Evolutionary conservation across 1,140 invertebrate species (phyloP), one percentile per base, ranked within the genome.

Genomic region (Amphibalanus amphitrite): DNA sequence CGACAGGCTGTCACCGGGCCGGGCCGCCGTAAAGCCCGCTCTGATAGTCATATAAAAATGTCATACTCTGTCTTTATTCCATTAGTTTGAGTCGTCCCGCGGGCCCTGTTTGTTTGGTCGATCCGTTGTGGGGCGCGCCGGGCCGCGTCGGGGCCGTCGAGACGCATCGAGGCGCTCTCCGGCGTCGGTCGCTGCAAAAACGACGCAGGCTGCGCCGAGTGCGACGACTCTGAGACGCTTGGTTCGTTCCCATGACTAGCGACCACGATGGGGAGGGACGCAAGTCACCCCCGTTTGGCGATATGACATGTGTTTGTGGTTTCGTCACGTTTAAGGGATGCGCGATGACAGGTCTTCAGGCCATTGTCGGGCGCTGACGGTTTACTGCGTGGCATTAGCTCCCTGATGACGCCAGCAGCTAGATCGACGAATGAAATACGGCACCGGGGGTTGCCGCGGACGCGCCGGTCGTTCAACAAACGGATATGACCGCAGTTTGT

Each of bases 41-140:
- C 47, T 59, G 47, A 59, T 59, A 59, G 47, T 59, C 47, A 59
- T 23, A 59, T 59, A 59, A 59, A 59, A 59, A 59, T 59, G 47
- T 59, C 47, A 23, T 59, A 59, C 47, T 59, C 47, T 59, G 47
- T 59, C 47, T 59, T 59, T 59, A 59, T 59, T 59, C 47, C 47
- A 59, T 59, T 59, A 59, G 47, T 59, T 59, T 59, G 47, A 59
- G 47, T 8, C 47, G 47, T 59, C 47, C 47, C 47, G 47, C 47
- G 13, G 47, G 47, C 47, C 47, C 47, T 59, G 47, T 59, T 59
- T 59, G 47, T 59, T 59, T 59, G 47, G 13, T 23, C 47, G 47
- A 59, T 59, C 47, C 13, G 47, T 38, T 15, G 33, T 15, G 33
- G 33, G 33, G 33, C 15, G 33, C 4, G 33, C 15, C 33, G 33